Conservation (phyloP, 2,888 invertebrate species). For the Crepidodera aurea region DNA sequence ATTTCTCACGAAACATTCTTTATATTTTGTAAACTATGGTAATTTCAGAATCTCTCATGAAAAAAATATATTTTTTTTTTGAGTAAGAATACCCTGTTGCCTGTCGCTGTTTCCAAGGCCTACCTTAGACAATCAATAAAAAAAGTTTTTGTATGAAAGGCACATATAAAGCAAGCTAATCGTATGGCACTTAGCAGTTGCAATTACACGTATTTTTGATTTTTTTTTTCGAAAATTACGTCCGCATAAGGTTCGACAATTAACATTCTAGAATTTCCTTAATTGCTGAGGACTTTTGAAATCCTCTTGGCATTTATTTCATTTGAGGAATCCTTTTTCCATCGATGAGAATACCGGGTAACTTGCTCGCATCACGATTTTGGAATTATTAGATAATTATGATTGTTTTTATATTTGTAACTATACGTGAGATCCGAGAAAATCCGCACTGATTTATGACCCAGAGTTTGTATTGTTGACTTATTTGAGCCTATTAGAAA, state of each 20-base stretch:
- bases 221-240: constrained; percentile 42
- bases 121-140: constrained; percentile 32
- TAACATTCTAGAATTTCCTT: constrained; percentile 47
- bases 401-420: constrained; percentile 17
- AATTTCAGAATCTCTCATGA: too few relatives aligned
- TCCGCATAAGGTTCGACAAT: constrained; percentile 44
- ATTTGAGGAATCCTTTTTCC: constrained; percentile 36
- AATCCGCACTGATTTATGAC: too few relatives aligned
- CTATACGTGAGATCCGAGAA: constrained; percentile 13
- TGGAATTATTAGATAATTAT: constrained; percentile 39
- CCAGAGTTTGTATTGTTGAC: too few relatives aligned
- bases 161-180: constrained; percentile 41
- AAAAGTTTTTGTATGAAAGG: constrained; percentile 37
- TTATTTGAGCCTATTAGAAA: too few relatives aligned
- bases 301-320: constrained; percentile 39
- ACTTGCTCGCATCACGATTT: constrained; percentile 37
- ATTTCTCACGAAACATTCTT: too few relatives aligned
- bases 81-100: not conserved
- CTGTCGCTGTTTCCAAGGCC: constrained; percentile 3
- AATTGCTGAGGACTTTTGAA: constrained; percentile 43
- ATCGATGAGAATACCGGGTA: constrained; percentile 36
- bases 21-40: too few relatives aligned
- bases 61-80: too few relatives aligned
- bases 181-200: constrained; percentile 38
- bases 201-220: constrained; percentile 43